Base-by-base conservation (phyloP, 2,113 vertebrate species). In the Xyliphius kryptos region DNA sequence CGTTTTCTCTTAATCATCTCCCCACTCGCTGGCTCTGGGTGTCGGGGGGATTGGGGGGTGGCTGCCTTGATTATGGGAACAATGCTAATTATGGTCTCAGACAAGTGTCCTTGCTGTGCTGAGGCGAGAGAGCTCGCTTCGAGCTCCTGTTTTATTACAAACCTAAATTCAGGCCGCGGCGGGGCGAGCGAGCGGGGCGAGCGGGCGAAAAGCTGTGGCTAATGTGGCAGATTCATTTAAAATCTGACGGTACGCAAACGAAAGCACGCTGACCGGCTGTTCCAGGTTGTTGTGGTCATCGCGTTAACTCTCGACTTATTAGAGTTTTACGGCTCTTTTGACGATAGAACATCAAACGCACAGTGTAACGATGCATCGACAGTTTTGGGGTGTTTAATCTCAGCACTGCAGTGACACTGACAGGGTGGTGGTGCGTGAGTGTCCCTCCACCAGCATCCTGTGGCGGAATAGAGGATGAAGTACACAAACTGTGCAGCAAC, bases 1-100 rank as follows among this genome's bases (percentile, higher is more conserved):
- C 84, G 80, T 85, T 87, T 87, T 83, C 81, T 84, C 86, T 88
- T 87, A 86, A 88, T 89, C 82, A 80, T 70, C 63, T 69, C 68
- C 60, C 66, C 55, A 50, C 57, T 73, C 55, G 47, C 70, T 70
- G 61, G 71, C 73, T 77, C 79, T 78, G 77, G 78, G 73, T 80
- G 79, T 82, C 76, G 75, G 71, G 13, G 55, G 78, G 78, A 16
- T 16, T 7, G 43, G 50, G 59, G 56, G 70, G 63, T 71, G 67
- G 78, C 75, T 56, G 71, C 63, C 44, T 67, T 85, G 80, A 83
- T 82, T 84, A 60, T 37, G 81, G 81, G 77, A 73, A 75, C 69
- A 50, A 63, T 76, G 82, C 81, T 88, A 87, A 88, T 88, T 87
- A 80, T 70, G 74, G 51, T 70, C 63, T 36, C 53, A 66, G 69